A percentile compares a stretch with the other conserved stretches of the same genome.
Evolutionary conservation across 2,888 invertebrate species (phyloP).

Genomic region (Myopa testacea): DNA sequence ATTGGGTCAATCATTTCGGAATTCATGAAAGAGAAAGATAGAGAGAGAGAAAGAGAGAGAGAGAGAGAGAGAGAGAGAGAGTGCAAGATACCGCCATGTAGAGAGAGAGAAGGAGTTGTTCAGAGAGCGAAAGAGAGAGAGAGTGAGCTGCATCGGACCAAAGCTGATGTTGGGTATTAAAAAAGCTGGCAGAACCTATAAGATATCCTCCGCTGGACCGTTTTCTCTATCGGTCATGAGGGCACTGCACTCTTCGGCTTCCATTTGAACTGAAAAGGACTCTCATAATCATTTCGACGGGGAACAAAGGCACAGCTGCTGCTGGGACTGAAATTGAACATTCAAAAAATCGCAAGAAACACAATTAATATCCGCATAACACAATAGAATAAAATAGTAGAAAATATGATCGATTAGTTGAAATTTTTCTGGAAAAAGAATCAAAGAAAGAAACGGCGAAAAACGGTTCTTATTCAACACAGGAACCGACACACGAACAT

Average conservation of each 20-base stretch:
- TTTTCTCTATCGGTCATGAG: conserved; percentile 62
- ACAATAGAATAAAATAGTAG: neutral
- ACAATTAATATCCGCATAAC: neutral
- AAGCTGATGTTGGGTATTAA: conserved; percentile 3
- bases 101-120: neutral
- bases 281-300: conserved; percentile 29
- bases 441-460: neutral
- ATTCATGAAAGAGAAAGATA: neutral
- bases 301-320: conserved; percentile 31
- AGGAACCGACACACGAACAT: conserved; percentile 11
- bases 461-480: neutral
- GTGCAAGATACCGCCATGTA: neutral
- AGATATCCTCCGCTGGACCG: conserved; percentile 48
- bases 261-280: conserved; percentile 58
- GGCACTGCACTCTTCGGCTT: conserved; percentile 64
- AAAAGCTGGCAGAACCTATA: conserved; percentile 20
- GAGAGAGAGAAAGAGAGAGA: neutral
- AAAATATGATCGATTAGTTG: neutral
- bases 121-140: neutral
- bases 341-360: neutral
- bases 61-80: neutral
- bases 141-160: conserved; percentile 11
- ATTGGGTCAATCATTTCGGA: conserved; percentile 52
- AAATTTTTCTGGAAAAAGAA: neutral
- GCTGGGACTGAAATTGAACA: neutral